Conservation (phyloP, 2,113 vertebrate species). For the Amphiprion ocellaris region DNA sequence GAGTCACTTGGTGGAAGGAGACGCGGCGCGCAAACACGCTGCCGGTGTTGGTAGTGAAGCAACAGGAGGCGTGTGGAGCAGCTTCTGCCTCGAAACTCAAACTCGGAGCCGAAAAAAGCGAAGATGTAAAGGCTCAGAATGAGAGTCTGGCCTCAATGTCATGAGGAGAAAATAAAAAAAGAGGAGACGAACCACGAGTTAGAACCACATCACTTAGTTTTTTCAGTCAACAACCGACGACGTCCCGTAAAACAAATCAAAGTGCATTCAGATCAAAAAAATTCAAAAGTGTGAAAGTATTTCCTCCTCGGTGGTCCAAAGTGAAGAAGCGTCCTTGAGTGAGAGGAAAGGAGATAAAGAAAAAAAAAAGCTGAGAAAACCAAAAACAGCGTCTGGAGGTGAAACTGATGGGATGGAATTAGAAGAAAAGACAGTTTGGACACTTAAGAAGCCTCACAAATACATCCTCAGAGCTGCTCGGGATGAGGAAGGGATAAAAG, state of each 20-base stretch:
- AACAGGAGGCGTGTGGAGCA: constrained; percentile 70
- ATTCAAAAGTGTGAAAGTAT: constrained; percentile 57
- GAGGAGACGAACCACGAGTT: constrained; percentile 60
- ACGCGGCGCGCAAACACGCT: constrained; percentile 64
- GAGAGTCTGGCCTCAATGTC: constrained; percentile 58
- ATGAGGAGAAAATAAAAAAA: constrained; percentile 48
- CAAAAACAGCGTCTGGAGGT: constrained; percentile 40
- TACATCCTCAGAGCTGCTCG: constrained; percentile 66
- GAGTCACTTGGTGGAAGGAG: constrained; percentile 41
- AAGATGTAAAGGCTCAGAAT: constrained; percentile 29
- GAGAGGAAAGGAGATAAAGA: neutral
- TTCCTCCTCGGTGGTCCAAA: constrained; percentile 68
- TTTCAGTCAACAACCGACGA: constrained; percentile 37
- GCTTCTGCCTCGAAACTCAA: constrained; percentile 23
- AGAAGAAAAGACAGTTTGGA: constrained; percentile 34
- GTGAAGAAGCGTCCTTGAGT: constrained; percentile 50
- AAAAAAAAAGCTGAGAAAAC: constrained; percentile 34
- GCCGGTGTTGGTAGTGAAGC: constrained; percentile 72
- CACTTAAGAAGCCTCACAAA: constrained; percentile 21
- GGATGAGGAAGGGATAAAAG: constrained; percentile 21
- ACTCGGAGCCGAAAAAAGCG: constrained; percentile 15
- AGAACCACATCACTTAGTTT: constrained; percentile 66
- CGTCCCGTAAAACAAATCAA: constrained; percentile 56
- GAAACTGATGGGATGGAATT: constrained; percentile 49
- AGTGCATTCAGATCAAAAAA: constrained; percentile 39